Evolutionary conservation across 2,888 invertebrate genomes (phyloP), one percentile per base, ranked within the genome.

Genomic region (Brenthis daphne): DNA sequence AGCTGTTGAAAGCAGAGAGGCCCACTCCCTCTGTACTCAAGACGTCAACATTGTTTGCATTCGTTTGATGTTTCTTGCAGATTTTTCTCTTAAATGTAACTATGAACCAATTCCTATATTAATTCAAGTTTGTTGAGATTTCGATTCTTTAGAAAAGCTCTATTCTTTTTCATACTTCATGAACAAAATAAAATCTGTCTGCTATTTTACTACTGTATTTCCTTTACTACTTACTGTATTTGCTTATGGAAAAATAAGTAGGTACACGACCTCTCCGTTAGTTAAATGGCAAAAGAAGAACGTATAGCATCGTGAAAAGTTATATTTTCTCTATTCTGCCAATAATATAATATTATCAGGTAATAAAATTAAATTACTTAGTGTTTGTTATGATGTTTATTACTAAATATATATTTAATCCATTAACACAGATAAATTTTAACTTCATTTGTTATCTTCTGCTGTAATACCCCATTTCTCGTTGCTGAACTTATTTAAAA

Each of bases 11-110:
- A 33, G 65, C 55, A 8, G 65, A 72, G 69, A 71, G 73, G 67
- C 64, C 71, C 69, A 71, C 71, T 71, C 67, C 63, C 68, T 60
- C 66, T 29, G 64, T 47, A 58, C 70, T 70, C 72, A 72, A 70
- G 70, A 70, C 69, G 64, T 64, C 70, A 73, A 73, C 73, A 71
- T 73, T 73, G 73, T 73, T 69, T 73, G 72, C 66, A 64, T 66
- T 64, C 65, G 67, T 73, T 73, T 73, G 73, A 73, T 73, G 71
- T 71, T 69, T 73, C 64, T 65, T 69, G 57, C 68, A 65, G 60
- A 60, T 64, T 65, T 65, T 55, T 60, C 67, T 51, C 63, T 73
- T 53, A 66, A 48, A 63, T 63, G 55, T 69, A 69, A 73, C 67
- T 69, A 67, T 69, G 37, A 60, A 58, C 65, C 61, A 67, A 69